phyloP scores from a whole-genome alignment of 2,113 vertebrate species.

The Microcebus griseorufus region DNA sequence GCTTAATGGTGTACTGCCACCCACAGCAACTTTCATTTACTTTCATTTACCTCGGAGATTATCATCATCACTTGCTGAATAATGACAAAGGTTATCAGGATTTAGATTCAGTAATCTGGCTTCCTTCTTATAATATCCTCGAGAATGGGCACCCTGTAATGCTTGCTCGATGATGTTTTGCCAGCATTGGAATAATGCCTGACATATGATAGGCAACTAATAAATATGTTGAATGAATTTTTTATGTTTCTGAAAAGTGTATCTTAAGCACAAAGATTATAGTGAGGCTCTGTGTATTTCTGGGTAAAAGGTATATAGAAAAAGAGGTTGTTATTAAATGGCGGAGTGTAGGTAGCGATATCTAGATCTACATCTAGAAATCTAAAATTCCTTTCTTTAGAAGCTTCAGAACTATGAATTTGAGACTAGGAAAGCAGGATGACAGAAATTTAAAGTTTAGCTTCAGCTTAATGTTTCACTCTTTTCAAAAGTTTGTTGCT shows the following conservation, averaged over 20 bases:
- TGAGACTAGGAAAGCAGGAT: neutral
- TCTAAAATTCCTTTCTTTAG: neutral
- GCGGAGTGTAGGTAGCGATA: neutral
- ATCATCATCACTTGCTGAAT: neutral
- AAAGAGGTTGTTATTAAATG: neutral
- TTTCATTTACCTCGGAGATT: neutral
- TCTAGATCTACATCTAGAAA: neutral
- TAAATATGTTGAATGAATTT: neutral
- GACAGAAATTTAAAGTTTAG: neutral
- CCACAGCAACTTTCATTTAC: neutral
- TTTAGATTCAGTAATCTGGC: neutral
- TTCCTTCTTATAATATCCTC: neutral
- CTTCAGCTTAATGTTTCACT: neutral
- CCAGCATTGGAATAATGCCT: neutral
- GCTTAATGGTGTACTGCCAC: neutral
- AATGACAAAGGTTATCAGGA: neutral
- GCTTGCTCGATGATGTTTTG: neutral
- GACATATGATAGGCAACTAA: neutral
- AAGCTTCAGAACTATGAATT: neutral
- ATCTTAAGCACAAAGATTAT: neutral
- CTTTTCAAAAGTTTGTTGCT: neutral
- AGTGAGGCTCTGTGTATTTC: neutral
- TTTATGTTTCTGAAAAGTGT: neutral
- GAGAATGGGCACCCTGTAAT: neutral
- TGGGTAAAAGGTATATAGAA: neutral